phyloP scores from a whole-genome alignment of 2,888 invertebrate genomes.

The Anthrax anthrax region DNA sequence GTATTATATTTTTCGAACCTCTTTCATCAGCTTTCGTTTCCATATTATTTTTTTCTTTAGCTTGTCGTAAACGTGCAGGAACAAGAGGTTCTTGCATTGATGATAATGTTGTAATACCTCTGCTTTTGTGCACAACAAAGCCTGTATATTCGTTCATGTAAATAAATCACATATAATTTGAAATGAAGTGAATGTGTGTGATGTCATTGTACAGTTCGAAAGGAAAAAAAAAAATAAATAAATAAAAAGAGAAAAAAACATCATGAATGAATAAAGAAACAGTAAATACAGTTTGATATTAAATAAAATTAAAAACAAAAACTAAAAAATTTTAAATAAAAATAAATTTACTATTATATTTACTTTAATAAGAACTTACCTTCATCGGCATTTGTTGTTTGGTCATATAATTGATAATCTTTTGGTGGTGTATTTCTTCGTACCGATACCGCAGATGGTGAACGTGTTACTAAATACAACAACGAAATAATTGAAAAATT shows the following conservation, averaged over 20 bases:
- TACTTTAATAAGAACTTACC: slow-evolving; percentile 19
- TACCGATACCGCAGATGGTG: slow-evolving; percentile 18
- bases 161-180: background rate
- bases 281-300: too few species aligned
- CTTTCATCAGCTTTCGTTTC: slow-evolving; percentile 55
- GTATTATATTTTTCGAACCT: slow-evolving; percentile 29
- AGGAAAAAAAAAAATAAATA: slow-evolving; percentile 1
- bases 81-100: slow-evolving; percentile 46
- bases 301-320: too few species aligned
- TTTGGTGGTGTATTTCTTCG: slow-evolving; percentile 26
- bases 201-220: background rate
- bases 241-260: slow-evolving; percentile 3
- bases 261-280: background rate
- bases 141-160: slow-evolving; percentile 16
- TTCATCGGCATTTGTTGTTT: slow-evolving; percentile 22
- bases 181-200: background rate
- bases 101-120: slow-evolving; percentile 63
- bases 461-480: slow-evolving; percentile 17
- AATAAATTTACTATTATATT: background rate
- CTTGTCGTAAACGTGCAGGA: slow-evolving; percentile 42
- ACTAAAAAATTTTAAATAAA: background rate
- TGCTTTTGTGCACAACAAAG: slow-evolving; percentile 69
- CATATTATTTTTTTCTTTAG: slow-evolving; percentile 47
- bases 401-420: slow-evolving; percentile 24
- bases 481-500: slow-evolving; percentile 13